These are phyloP conservation scores for Regulus satrapa DNA, from an alignment of 2,113 vertebrate genomes.

Conservation along the genomic window DNA sequence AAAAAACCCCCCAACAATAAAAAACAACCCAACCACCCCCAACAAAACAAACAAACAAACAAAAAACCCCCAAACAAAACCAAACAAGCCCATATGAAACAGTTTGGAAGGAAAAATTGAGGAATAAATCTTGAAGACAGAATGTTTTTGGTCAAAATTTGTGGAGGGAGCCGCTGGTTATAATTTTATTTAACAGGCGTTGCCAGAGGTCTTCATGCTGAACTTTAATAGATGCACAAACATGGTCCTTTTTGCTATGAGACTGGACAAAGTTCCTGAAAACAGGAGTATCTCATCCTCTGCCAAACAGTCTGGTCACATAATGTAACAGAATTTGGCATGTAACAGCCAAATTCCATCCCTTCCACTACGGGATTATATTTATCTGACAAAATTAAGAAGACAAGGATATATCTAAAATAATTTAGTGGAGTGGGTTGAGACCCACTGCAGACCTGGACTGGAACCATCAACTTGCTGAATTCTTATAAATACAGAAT, in stretches of 20 bases:
- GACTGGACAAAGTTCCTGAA: not conserved
- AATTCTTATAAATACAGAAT: not conserved
- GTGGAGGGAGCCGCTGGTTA: not conserved
- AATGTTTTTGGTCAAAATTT: not conserved
- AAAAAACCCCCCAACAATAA: not conserved
- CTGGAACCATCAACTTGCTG: not conserved
- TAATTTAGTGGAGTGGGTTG: not conserved
- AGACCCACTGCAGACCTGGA: not conserved
- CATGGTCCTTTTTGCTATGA: not conserved
- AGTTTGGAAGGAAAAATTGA: not conserved
- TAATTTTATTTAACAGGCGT: not conserved
- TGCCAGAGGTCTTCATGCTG: not conserved
- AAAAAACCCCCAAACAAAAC: not conserved
- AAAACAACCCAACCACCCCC: not conserved
- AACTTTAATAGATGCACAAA: not conserved
- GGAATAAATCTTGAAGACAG: not conserved
- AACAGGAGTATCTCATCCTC: not conserved
- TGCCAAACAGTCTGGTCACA: not conserved
- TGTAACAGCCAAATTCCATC: not conserved
- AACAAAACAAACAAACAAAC: not conserved
- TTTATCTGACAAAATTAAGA: not conserved
- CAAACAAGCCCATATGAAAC: not conserved
- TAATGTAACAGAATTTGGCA: no score
- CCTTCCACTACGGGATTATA: not conserved
- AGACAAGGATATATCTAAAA: not conserved